Conservation (phyloP, 2,113 vertebrate genomes). For the Saccopteryx leptura region DNA sequence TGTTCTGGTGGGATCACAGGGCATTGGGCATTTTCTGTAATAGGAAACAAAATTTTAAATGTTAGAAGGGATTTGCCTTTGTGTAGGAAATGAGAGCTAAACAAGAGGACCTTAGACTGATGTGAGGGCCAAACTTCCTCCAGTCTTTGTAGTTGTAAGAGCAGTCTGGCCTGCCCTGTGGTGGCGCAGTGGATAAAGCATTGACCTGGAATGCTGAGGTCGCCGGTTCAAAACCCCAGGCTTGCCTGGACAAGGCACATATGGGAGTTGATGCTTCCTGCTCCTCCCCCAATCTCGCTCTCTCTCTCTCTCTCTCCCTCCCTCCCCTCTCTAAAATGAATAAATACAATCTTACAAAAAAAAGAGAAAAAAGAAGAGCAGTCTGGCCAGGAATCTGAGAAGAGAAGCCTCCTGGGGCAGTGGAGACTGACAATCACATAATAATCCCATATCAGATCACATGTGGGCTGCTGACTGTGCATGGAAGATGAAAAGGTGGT, state of each 20-base stretch:
- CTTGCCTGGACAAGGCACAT: no score
- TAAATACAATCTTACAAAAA: no score
- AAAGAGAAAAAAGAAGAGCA: not conserved
- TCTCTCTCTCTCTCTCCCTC: no score
- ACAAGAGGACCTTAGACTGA: not conserved
- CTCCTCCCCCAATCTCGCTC: no score
- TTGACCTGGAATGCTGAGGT: no score
- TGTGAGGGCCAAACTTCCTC: not conserved
- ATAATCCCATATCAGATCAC: not conserved
- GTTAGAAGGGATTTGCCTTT: not conserved
- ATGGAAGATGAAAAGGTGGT: not conserved
- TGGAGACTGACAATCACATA: not conserved
- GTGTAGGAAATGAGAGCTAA: not conserved
- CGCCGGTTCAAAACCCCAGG: no score
- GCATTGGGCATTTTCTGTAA: not conserved
- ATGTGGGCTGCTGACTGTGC: not conserved
- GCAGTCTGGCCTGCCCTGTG: not conserved
- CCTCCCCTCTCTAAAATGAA: no score
- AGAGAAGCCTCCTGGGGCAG: no score
- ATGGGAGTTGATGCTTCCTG: no score
- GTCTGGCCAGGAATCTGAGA: not conserved
- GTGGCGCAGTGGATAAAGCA: no score
- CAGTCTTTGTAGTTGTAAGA: not conserved
- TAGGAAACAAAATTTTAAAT: conserved; percentile 6
- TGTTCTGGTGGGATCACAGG: not conserved